Conservation (phyloP, 2,888 invertebrate species). For the Pelosia muscerda region DNA sequence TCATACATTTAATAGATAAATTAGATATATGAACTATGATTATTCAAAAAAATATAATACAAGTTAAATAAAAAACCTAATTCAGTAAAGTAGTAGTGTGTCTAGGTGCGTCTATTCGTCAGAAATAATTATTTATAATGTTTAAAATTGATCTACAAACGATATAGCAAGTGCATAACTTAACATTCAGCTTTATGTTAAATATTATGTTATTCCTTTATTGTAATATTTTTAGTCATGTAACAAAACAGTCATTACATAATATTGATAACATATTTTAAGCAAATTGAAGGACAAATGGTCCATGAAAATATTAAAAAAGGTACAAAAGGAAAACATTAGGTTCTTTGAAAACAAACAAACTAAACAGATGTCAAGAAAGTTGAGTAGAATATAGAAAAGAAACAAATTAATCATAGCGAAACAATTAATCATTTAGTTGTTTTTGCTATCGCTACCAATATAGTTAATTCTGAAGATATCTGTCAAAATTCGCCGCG, state of each 20-base stretch:
- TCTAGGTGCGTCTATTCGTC: too few species aligned
- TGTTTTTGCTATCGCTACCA: slow-evolving; percentile 71
- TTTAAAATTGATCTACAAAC: background rate
- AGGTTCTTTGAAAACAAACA: slow-evolving; percentile 25
- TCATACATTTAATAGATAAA: background rate
- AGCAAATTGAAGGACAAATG: slow-evolving; percentile 10
- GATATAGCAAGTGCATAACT: background rate
- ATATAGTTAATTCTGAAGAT: slow-evolving; percentile 75
- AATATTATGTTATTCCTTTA: background rate
- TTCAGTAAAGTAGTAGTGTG: too few species aligned
- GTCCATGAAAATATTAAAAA: slow-evolving; percentile 15
- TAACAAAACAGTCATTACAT: background rate
- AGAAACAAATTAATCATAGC: slow-evolving; percentile 49
- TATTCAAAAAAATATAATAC: background rate
- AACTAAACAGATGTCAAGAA: slow-evolving; percentile 37
- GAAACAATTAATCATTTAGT: slow-evolving; percentile 48
- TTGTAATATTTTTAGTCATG: background rate
- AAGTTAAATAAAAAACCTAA: background rate
- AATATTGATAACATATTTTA: background rate
- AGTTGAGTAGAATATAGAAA: slow-evolving; percentile 20
- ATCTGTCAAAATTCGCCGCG: slow-evolving; percentile 86
- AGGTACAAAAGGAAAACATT: slow-evolving; percentile 35
- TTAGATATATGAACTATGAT: background rate
- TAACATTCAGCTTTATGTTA: background rate
- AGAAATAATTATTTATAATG: too few species aligned